Conservation (phyloP, 2,797 vertebrate genomes). For the Tenualosa ilisha region DNA sequence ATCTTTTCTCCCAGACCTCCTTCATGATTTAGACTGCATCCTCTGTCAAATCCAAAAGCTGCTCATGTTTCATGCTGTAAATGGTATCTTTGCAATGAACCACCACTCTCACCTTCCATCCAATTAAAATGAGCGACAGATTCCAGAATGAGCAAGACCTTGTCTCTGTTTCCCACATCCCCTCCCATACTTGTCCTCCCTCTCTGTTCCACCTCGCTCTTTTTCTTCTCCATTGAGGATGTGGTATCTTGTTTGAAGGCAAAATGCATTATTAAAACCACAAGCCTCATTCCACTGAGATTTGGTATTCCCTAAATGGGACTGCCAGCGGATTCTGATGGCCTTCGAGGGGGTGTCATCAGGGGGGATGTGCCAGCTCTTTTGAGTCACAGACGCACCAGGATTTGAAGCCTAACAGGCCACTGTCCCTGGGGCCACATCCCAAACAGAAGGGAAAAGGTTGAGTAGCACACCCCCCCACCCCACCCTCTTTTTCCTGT, state of each 20-base stretch:
- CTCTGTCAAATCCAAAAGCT: background rate
- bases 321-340: slow-evolving; percentile 11
- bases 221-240: slow-evolving; percentile 7
- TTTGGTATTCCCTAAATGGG: slow-evolving; percentile 22
- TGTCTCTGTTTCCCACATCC: background rate
- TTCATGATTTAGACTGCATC: background rate
- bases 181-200: slow-evolving; percentile 1
- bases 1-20: background rate
- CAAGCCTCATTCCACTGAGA: background rate
- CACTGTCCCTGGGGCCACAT: slow-evolving; percentile 6
- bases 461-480: background rate
- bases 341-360: slow-evolving; percentile 21
- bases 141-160: slow-evolving; percentile 1
- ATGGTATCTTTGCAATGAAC: background rate
- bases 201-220: slow-evolving; percentile 5
- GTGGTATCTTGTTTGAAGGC: slow-evolving; percentile 29
- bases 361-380: background rate
- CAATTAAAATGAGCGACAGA: slow-evolving; percentile 8
- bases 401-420: slow-evolving; percentile 21
- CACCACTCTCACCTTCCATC: background rate
- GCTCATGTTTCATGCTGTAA: slow-evolving; percentile 16
- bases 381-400: background rate
- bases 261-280: slow-evolving; percentile 39
- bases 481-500: background rate
- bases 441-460: background rate